Evolutionary conservation across 2,888 invertebrate species (phyloP).

Genomic region (Campoplex capitator): DNA sequence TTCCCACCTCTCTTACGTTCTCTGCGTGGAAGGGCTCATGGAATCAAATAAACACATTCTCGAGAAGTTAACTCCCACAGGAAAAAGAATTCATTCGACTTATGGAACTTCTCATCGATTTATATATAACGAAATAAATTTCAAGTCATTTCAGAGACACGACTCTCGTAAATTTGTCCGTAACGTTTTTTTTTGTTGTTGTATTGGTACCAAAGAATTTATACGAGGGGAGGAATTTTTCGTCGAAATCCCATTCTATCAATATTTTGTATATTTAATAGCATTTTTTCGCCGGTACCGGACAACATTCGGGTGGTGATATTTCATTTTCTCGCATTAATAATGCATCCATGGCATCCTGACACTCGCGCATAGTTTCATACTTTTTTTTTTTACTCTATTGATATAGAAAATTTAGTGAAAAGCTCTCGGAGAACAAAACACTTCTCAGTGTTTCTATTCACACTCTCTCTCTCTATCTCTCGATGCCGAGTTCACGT

Average conservation of each 20-base stretch:
- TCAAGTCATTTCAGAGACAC: slow-evolving; percentile 15
- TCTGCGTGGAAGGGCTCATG: slow-evolving; percentile 15
- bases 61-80: slow-evolving; percentile 23
- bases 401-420: slow-evolving; percentile 21
- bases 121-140: slow-evolving; percentile 27
- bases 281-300: background rate
- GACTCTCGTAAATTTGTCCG: slow-evolving; percentile 5
- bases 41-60: slow-evolving; percentile 62
- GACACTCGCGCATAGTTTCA: background rate
- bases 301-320: background rate
- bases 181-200: background rate
- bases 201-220: background rate
- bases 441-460: slow-evolving; percentile 51
- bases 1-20: slow-evolving; percentile 18
- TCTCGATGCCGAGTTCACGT: slow-evolving; percentile 8
- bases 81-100: background rate
- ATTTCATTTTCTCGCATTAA: background rate
- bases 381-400: slow-evolving; percentile 1
- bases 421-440: slow-evolving; percentile 11
- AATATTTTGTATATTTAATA: slow-evolving; percentile 7
- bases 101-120: slow-evolving; percentile 31
- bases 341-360: background rate
- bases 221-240: background rate
- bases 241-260: background rate
- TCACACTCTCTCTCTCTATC: background rate